These are phyloP conservation scores for Leptura quadrifasciata DNA, from an alignment of 2,888 invertebrate genomes.

Conservation along the genomic window DNA sequence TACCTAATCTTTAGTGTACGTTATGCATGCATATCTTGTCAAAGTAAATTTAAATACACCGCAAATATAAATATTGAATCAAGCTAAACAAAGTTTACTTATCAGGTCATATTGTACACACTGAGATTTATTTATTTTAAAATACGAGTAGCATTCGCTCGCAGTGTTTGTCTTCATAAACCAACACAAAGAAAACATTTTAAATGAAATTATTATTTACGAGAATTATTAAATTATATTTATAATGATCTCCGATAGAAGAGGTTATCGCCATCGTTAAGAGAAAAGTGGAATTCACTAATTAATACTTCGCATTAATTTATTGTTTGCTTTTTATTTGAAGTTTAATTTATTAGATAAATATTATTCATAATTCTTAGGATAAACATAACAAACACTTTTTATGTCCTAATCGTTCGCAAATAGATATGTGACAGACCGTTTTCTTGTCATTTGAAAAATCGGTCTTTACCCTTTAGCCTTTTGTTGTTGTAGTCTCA, in stretches of 20 bases:
- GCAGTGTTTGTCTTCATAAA: conserved; percentile 6
- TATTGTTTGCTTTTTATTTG: not conserved
- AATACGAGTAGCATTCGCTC: conserved; percentile 37
- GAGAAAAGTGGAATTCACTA: not conserved
- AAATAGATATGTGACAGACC: not conserved
- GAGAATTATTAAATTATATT: not conserved
- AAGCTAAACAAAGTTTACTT: conserved; percentile 66
- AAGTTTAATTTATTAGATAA: conserved; percentile 2
- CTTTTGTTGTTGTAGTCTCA: not conserved
- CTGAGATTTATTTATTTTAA: conserved; percentile 55
- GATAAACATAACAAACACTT: not conserved
- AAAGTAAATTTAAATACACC: conserved; percentile 67
- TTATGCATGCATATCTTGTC: conserved; percentile 59
- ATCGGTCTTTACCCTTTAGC: not conserved
- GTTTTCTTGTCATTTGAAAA: not conserved
- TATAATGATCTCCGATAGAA: not conserved
- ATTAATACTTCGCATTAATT: conserved; percentile 7
- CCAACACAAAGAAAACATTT: not conserved
- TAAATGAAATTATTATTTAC: not conserved
- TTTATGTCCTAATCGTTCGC: not conserved
- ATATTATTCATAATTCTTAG: not conserved
- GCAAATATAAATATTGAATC: conserved; percentile 70
- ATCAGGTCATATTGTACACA: conserved; percentile 34
- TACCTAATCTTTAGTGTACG: conserved; percentile 61
- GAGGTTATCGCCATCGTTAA: not conserved